A percentile compares a stretch with the other conserved stretches of the same genome.
Evolutionary conservation across 2,797 vertebrate species (phyloP).

Genomic region (Melanotaenia trifasciata): DNA sequence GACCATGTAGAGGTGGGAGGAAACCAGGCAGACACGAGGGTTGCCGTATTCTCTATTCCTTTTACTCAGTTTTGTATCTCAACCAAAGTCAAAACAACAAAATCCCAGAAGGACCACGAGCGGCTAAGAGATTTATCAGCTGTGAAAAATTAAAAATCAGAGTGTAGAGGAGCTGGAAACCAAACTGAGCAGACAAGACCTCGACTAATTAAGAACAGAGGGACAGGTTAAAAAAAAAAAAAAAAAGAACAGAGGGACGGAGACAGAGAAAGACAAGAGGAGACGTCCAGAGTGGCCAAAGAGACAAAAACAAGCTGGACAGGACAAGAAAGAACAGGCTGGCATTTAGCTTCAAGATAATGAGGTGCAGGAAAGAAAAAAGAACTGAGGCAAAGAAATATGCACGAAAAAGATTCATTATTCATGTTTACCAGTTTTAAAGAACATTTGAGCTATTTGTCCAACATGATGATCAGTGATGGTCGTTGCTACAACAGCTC

Average conservation of each 20-base stretch:
- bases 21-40: not conserved
- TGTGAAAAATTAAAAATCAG: conserved; percentile 70
- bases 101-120: conserved; percentile 20
- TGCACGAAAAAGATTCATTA: no score
- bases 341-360: conserved; percentile 43
- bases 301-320: not conserved
- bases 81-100: conserved; percentile 10
- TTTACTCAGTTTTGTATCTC: not conserved
- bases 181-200: conserved; percentile 56
- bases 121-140: conserved; percentile 62
- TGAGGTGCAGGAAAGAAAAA: conserved; percentile 23
- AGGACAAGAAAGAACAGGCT: conserved; percentile 22
- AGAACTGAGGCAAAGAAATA: not conserved
- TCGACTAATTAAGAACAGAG: conserved; percentile 42
- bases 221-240: no score
- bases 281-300: not conserved
- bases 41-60: no score
- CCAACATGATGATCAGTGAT: no score
- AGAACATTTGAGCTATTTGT: no score
- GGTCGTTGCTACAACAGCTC: no score
- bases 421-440: no score
- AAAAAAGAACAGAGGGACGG: conserved; percentile 15
- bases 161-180: conserved; percentile 58
- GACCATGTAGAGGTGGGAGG: not conserved
- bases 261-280: not conserved